Base-by-base conservation (phyloP, 2,888 invertebrate species). In the Temnothorax rugatulus region DNA sequence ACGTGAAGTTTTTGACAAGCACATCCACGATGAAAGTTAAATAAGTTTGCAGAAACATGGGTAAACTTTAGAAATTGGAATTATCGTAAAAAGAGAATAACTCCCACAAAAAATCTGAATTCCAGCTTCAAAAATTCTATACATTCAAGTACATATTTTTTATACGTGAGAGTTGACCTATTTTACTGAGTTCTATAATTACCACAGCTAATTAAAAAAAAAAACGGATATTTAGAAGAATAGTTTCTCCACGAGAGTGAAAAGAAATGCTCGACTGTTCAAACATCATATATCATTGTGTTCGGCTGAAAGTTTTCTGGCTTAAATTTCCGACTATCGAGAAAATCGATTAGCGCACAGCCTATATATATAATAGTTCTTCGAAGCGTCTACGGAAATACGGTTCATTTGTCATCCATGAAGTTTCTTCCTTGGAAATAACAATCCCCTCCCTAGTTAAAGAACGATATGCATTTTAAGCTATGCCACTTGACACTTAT, bases 211-310 rank as follows among this genome's bases (percentile, higher is more conserved):
- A 89, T 88, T 89, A 84, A 85, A 87, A 88, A 87, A 88, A 25
- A 88, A 21, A 88, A 88, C 85, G 82, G 84, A 87, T 85, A 84
- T 81, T 89, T 84, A 8, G 9, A 29, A 88, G 68, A 87, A 61
- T 9, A 3, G 66, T 52, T 66, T 81, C 71, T 18, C 57, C 59
- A 52, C 8, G 18, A 86, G 57, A 83, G 86, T 64, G 83, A 75
- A 85, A 86, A 83, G 79, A 73, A 83, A 89, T 88, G 86, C 73
- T 85, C 68, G 61, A 61, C 73, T 74, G 82, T 88, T 85, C 83
- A 79, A 57, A 54, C 63, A 66, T 84, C 91, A 89, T 90, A 91
- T 77, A 91, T 91, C 88, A 91, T 82, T 84, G 87, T 84, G 85
- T 73, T 50, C 34, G 34, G 25, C n/a, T 82, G 59, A 38, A 69